Evolutionary conservation across 2,797 vertebrate genomes (phyloP).

Genomic region (Catharus ustulatus): DNA sequence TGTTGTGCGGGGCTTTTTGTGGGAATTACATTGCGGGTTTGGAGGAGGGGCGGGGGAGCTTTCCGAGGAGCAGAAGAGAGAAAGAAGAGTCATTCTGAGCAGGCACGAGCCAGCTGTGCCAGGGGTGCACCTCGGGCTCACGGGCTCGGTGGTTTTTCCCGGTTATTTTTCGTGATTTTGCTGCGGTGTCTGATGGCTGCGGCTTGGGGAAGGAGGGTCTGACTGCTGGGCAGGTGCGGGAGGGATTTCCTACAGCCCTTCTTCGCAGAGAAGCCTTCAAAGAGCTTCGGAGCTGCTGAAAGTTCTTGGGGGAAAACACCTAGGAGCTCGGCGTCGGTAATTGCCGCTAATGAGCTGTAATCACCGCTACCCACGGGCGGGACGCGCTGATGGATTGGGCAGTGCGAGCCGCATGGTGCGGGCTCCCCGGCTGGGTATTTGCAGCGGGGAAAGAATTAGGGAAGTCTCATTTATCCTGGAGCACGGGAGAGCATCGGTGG

Average conservation of each 20-base stretch:
- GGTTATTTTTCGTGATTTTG: rapidly evolving
- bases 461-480: conserved; percentile 50
- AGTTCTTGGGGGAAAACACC: conserved; percentile 11
- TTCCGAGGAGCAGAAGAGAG: not conserved
- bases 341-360: conserved; percentile 54
- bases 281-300: not conserved
- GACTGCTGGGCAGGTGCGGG: not conserved
- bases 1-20: not conserved
- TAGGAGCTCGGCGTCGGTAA: not conserved
- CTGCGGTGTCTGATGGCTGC: not conserved
- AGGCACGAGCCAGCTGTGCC: rapidly evolving
- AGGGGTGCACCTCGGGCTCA: rapidly evolving
- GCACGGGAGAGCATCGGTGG: not conserved
- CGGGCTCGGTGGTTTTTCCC: rapidly evolving
- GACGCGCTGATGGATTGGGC: conserved; percentile 45
- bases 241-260: not conserved
- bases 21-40: not conserved
- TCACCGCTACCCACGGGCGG: conserved; percentile 16
- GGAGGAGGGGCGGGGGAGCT: not conserved
- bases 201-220: not conserved
- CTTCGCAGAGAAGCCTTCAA: not conserved
- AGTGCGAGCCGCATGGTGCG: not conserved
- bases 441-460: conserved; percentile 18
- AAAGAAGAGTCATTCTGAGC: not conserved
- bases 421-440: conserved; percentile 32